These are phyloP conservation scores for Nomia melanderi DNA, from an alignment of 1,140 invertebrate genomes.

Conservation along the genomic window DNA sequence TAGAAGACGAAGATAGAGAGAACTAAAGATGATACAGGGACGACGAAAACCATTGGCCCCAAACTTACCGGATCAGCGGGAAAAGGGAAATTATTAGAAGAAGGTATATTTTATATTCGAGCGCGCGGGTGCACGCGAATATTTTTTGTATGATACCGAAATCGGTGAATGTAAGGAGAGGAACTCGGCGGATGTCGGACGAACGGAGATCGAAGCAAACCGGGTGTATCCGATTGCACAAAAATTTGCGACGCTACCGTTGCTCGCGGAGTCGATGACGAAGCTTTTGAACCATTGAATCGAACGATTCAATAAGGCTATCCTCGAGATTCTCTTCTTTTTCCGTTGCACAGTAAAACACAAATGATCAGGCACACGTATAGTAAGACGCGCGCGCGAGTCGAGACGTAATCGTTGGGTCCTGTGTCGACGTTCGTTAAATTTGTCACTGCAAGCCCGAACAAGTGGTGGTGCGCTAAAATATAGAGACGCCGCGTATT, in stretches of 20 bases:
- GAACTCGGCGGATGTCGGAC: background rate
- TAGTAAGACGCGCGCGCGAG: too few relatives aligned
- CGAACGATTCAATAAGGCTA: background rate
- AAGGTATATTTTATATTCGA: constrained; percentile 63
- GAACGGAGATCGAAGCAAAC: background rate
- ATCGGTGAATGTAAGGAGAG: background rate
- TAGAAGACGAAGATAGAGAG: too few relatives aligned
- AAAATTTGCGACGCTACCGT: background rate
- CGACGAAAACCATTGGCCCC: too few relatives aligned
- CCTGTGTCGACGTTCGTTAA: background rate
- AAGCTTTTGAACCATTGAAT: background rate
- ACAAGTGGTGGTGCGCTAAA: background rate
- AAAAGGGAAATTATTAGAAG: background rate
- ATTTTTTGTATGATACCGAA: constrained; percentile 61
- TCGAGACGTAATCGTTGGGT: background rate
- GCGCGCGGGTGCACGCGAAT: constrained; percentile 48
- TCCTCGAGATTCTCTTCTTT: constrained; percentile 22
- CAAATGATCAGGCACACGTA: too few relatives aligned
- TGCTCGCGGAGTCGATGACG: constrained; percentile 23
- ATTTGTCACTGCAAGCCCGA: background rate
- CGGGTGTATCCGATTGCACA: constrained; percentile 1
- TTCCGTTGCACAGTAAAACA: too few relatives aligned
- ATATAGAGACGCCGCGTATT: too few relatives aligned
- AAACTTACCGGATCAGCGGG: background rate
- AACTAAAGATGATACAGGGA: too few relatives aligned